These are phyloP conservation scores for Apocrypta bakeri DNA, from an alignment of 1,140 invertebrate genomes.

Conservation along the genomic window DNA sequence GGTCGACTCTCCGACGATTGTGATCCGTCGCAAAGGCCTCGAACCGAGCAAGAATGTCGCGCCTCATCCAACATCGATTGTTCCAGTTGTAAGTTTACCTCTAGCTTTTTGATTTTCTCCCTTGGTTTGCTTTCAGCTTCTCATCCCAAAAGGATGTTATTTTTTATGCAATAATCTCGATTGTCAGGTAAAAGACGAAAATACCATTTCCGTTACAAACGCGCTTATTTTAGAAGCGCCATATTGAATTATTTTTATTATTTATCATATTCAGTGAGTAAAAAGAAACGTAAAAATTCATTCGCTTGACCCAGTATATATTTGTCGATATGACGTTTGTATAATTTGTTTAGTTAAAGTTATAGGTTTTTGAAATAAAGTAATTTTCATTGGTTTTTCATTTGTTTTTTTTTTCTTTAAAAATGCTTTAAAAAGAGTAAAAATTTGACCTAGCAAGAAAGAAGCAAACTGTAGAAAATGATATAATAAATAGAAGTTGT, in stretches of 20 bases:
- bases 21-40: conserved; percentile 72
- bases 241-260: too few relatives aligned
- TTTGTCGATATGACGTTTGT: too few relatives aligned
- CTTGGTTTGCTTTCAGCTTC: not conserved
- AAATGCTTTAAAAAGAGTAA: not conserved
- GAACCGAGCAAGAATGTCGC: conserved; percentile 69
- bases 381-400: not conserved
- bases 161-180: not conserved
- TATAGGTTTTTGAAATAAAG: too few relatives aligned
- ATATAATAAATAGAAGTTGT: conserved; percentile 14
- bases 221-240: not conserved
- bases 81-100: conserved; percentile 65
- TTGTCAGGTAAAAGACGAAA: not conserved
- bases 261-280: too few relatives aligned
- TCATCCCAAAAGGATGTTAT: not conserved
- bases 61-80: conserved; percentile 61
- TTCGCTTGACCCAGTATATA: too few relatives aligned
- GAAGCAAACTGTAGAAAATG: not conserved
- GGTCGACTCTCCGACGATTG: conserved; percentile 75
- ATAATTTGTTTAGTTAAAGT: too few relatives aligned
- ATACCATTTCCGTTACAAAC: not conserved
- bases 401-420: not conserved
- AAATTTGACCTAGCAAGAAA: not conserved
- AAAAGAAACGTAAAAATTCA: too few relatives aligned
- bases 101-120: not conserved